Evolutionary conservation across 2,888 invertebrate genomes (phyloP), one percentile per base, ranked within the genome.

Genomic region (Chymomyza procnemis): DNA sequence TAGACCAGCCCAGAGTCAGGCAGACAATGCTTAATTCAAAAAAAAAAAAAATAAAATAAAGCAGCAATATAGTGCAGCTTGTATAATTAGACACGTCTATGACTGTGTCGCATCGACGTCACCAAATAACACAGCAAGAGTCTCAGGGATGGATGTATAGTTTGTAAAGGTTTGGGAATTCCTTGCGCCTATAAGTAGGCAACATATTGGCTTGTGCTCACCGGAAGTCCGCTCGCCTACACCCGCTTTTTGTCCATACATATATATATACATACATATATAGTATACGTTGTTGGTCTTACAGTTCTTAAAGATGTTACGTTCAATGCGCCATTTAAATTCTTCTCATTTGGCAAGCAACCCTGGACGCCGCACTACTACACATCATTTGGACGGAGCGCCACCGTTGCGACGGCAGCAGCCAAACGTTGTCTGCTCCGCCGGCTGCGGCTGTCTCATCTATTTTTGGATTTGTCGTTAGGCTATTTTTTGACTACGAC

Each of bases 381-480:
- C 57, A 64, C 30, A 71, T 41, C 50, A 67, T 63, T 66, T 54
- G 41, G 18, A 65, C 61, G 71, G 55, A 81, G 79, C 85, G 79
- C 79, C 87, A 82, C 69, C 74, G 67, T 76, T 77, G 79, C 78
- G 75, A 78, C 78, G 78, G 70, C 72, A 76, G 70, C 69, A 67
- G 58, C 57, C 63, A 57, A 61, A 57, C 69, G 16, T 41, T 16
- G 47, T 58, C 66, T 21, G 41, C 58, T 8, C 22, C 66, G 26
- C n/a, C 56, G 67, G 73, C 76, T 78, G 79, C 74, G 72, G 60
- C 50, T 59, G 64, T 64, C 64, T 62, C 66, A 61, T 66, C 74
- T 79, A 79, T 79, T 80, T 78, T 80, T 67, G 85, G 82, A 78
- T 64, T 71, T 72, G 85, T 78, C 83, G 72, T 75, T 79, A 75